A percentile compares a stretch with the other conserved stretches of the same genome.
Conservation (phyloP, 2,888 invertebrate species). For the Cheilosia impressa region DNA sequence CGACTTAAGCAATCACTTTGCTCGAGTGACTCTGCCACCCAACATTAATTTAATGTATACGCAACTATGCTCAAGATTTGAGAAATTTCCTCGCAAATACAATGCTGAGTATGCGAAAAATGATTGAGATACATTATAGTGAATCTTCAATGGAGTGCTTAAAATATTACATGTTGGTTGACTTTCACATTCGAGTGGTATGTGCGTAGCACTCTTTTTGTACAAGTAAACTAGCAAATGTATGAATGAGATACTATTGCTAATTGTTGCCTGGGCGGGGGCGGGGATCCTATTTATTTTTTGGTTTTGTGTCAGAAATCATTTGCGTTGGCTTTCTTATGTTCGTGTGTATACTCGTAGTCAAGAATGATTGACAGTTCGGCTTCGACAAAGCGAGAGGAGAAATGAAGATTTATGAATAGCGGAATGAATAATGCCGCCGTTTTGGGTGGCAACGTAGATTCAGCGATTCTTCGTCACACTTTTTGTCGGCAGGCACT, state of each 20-base stretch:
- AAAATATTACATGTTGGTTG: constrained; percentile 41
- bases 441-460: background rate
- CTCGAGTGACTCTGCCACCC: constrained; percentile 21
- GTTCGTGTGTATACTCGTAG: background rate
- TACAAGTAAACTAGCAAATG: background rate
- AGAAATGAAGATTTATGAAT: constrained; percentile 15
- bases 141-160: constrained; percentile 38
- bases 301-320: constrained; percentile 14
- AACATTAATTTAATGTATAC: constrained; percentile 8
- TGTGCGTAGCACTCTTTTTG: constrained; percentile 29
- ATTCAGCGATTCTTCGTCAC: background rate
- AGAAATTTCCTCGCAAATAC: background rate
- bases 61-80: constrained; percentile 4
- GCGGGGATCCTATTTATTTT: background rate
- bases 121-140: constrained; percentile 38
- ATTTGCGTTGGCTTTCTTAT: constrained; percentile 30
- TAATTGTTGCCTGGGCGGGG: constrained; percentile 21
- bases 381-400: constrained; percentile 5
- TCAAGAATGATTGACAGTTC: constrained; percentile 41
- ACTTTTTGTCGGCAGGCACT: background rate
- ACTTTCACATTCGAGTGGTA: constrained; percentile 52
- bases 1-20: constrained; percentile 24
- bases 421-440: constrained; percentile 2
- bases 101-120: constrained; percentile 30
- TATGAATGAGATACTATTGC: constrained; percentile 38